Base-by-base conservation (phyloP, 2,797 vertebrate genomes). In the Brotula barbata region DNA sequence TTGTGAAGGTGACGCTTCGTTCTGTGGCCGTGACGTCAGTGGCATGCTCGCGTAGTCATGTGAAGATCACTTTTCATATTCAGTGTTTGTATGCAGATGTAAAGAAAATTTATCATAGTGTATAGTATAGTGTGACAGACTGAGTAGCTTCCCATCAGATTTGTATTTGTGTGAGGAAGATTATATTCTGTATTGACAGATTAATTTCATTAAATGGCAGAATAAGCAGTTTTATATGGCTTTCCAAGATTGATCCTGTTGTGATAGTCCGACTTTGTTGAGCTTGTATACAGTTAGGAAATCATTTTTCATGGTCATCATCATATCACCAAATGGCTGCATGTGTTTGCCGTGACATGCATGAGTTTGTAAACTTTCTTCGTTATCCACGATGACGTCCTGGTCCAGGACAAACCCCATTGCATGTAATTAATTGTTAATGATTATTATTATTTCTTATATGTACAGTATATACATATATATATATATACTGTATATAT, bases 41-140 rank as follows among this genome's bases (percentile, higher is more conserved):
- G 89, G 91, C 91, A 91, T 92, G 91, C 86, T 91, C 71, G 81
- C 81, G 58, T 82, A 63, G 72, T 78, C 84, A 61, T 86, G 78
- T 87, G 84, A 62, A 72, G 81, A 76, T 78, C 75, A 78, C 58
- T 64, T 80, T 69, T 85, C 85, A 80, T 81, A 22, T 66, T 69
- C 45, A 21, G 64, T 61, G 43, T 68, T 58, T 63, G 64, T 70
- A 58, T 34, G 62, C 47, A 58, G 66, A 56, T 60, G 60, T 77
- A 53, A 62, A 71, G 59, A 50, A 69, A 55, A 73, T 56, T 64
- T 53, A 83, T 66, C 33, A 37, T 60, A 57, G 75, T 14, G 10
- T 36, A 14, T 52, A 6, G 16, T 17, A 6, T 40, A 23, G 39
- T 16, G n/a, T 25, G 16, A 39, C 45, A 74, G 58, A 23, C 15